Evolutionary conservation across 2,797 vertebrate species (phyloP).

Genomic region (Sebastes melanostomus): DNA sequence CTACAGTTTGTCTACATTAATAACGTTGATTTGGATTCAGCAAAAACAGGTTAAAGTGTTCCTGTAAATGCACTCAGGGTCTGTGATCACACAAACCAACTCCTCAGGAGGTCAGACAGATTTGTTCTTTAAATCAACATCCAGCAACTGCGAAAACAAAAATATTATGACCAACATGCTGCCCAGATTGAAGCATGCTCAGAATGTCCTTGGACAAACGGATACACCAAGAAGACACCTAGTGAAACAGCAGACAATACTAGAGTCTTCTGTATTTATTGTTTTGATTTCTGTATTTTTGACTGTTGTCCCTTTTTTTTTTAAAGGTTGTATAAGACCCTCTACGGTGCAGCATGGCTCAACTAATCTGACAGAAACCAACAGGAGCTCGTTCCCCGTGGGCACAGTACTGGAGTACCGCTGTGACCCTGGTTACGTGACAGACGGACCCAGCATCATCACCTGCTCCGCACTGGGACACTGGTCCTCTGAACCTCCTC

Average conservation of each 20-base stretch:
- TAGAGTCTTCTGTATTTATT: not conserved
- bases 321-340: slow-evolving; percentile 73
- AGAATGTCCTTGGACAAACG: not conserved
- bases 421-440: slow-evolving; percentile 77
- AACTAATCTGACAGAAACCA: slow-evolving; percentile 73
- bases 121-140: not conserved
- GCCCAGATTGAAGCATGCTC: not conserved
- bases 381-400: slow-evolving; percentile 75
- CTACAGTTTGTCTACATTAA: not conserved
- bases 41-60: not conserved
- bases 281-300: not conserved
- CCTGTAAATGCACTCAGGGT: not conserved
- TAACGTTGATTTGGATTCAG: not conserved
- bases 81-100: not conserved
- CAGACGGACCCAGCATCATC: slow-evolving; percentile 74
- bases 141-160: not conserved
- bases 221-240: not conserved
- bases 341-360: slow-evolving; percentile 71
- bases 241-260: not conserved
- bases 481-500: slow-evolving; percentile 80
- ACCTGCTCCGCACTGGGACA: slow-evolving; percentile 71
- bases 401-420: slow-evolving; percentile 79
- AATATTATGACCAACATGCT: not conserved
- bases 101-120: not conserved
- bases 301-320: not conserved